Evolutionary conservation across 2,888 invertebrate genomes (phyloP).

Genomic region (Lacanobia oleracea): DNA sequence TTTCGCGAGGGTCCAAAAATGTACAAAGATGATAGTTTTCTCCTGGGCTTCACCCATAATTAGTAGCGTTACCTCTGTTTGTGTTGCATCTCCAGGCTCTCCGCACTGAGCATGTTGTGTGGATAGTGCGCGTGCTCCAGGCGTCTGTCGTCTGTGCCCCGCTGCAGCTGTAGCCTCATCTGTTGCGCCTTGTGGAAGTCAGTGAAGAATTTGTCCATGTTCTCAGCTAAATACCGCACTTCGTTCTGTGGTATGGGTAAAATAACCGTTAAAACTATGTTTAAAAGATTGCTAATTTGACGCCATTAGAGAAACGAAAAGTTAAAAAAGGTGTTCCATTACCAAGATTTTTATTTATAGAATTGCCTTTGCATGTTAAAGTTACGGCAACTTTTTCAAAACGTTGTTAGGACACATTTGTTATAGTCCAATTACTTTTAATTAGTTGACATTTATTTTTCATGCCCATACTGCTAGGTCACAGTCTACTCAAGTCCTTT

Average conservation of each 20-base stretch:
- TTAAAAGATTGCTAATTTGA: too few relatives aligned
- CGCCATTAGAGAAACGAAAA: too few relatives aligned
- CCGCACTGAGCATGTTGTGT: conserved; percentile 83
- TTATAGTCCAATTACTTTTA: not conserved
- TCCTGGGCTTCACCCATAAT: too few relatives aligned
- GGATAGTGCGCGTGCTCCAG: conserved; percentile 75
- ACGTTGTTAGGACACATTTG: too few relatives aligned
- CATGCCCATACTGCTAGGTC: not conserved
- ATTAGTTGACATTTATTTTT: not conserved
- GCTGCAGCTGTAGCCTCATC: conserved; percentile 81
- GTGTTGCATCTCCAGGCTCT: conserved; percentile 84
- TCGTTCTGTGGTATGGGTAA: conserved; percentile 75
- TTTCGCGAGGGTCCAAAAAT: too few relatives aligned
- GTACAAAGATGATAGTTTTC: too few relatives aligned
- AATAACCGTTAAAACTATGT: not conserved
- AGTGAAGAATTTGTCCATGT: conserved; percentile 93
- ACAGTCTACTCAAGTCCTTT: not conserved
- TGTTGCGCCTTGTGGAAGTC: conserved; percentile 93
- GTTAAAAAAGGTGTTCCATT: too few relatives aligned
- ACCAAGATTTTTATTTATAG: too few relatives aligned
- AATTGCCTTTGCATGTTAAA: not conserved
- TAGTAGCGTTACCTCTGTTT: conserved; percentile 79
- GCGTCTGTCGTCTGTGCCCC: conserved; percentile 79
- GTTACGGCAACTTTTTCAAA: too few relatives aligned
- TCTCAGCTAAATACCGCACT: conserved; percentile 85